phyloP scores from a whole-genome alignment of 2,113 vertebrate species.

The Salvelinus sp. region DNA sequence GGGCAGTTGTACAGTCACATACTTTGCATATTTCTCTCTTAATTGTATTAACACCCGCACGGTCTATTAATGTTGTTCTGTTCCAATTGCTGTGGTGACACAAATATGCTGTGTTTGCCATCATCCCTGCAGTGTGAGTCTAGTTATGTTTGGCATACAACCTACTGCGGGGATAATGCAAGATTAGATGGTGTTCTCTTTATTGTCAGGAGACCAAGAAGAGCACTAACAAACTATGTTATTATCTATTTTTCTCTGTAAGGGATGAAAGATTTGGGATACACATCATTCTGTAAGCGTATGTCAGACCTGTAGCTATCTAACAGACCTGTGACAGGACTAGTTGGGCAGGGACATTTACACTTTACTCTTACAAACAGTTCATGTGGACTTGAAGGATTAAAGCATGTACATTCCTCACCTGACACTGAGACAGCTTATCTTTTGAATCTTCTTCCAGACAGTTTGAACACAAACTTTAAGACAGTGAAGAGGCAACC shows the following conservation, averaged over 20 bases:
- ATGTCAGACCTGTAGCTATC: background rate
- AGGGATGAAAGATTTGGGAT: background rate
- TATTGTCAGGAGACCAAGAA: conserved; percentile 3
- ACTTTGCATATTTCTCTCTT: conserved; percentile 68
- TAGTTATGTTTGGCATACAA: conserved; percentile 10
- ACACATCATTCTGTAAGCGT: background rate
- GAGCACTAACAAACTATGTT: background rate
- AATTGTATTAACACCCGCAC: conserved; percentile 64
- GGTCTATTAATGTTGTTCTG: conserved; percentile 71
- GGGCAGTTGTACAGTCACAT: conserved; percentile 31
- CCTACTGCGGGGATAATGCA: background rate
- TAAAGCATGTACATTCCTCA: conserved; percentile 46
- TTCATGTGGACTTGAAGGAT: conserved; percentile 34
- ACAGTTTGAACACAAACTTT: conserved; percentile 56
- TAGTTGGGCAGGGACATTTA: background rate
- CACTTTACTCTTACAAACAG: conserved; percentile 10
- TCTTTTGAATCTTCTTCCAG: conserved; percentile 60
- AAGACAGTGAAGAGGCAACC: conserved; percentile 57
- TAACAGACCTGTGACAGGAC: too few relatives aligned
- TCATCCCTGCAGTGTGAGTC: conserved; percentile 33
- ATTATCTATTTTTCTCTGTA: background rate
- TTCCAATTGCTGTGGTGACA: conserved; percentile 66
- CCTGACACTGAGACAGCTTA: conserved; percentile 61
- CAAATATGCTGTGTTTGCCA: conserved; percentile 62
- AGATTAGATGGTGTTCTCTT: background rate